Evolutionary conservation across 2,113 vertebrate species (phyloP).

Genomic region (Triplophysa rosa): DNA sequence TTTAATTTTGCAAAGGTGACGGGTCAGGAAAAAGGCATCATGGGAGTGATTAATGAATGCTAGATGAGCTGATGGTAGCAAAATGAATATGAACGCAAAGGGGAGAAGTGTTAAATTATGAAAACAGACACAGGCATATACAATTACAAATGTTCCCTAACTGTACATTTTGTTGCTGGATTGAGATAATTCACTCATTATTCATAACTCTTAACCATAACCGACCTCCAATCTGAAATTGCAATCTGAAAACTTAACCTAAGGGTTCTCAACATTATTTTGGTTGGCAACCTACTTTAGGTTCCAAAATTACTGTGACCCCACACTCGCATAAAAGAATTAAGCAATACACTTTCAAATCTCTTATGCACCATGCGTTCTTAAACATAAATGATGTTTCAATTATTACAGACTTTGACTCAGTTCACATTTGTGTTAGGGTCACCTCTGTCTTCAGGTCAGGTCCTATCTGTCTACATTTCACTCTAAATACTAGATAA

Average conservation of each 20-base stretch:
- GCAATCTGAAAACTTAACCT: not conserved
- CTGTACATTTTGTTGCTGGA: not conserved
- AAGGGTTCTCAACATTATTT: not conserved
- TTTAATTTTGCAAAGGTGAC: constrained; percentile 43
- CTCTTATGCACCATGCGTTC: no score
- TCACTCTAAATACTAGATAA: no score
- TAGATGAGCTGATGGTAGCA: constrained; percentile 23
- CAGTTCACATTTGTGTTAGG: no score
- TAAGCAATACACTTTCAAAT: no score
- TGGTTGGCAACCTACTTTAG: not conserved
- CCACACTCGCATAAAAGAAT: no score
- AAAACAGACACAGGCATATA: constrained; percentile 14
- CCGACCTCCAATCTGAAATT: not conserved
- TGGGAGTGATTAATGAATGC: constrained; percentile 16
- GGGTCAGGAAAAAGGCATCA: constrained; percentile 40
- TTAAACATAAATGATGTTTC: not conserved
- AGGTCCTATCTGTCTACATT: no score
- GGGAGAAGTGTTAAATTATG: constrained; percentile 20
- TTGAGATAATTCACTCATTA: not conserved
- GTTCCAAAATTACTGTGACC: not conserved
- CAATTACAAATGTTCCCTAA: not conserved
- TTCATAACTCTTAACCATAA: not conserved
- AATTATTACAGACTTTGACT: not conserved
- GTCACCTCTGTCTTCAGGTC: no score
- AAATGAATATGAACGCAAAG: not conserved